Evolutionary conservation across 92 coral and sea anemone genomes (phyloP).

Genomic region (Scolanthus callimorphus): DNA sequence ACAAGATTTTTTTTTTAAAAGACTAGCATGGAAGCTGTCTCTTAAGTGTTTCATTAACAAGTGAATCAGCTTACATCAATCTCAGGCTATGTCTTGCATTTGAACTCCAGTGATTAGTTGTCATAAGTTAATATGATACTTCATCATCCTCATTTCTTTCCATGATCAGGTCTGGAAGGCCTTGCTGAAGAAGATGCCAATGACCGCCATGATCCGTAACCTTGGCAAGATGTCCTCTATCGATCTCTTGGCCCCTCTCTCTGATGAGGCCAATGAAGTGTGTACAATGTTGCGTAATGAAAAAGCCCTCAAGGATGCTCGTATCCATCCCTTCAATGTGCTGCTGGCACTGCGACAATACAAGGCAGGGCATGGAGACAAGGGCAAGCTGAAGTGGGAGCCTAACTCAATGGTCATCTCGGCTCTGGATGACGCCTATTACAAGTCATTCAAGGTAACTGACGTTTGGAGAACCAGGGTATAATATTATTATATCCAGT

Average conservation of each 20-base stretch:
- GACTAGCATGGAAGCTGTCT: too few species aligned
- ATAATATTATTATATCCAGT: too few species aligned
- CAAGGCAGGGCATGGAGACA: slow-evolving; percentile 83
- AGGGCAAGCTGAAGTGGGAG: slow-evolving; percentile 78
- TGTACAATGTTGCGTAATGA: slow-evolving; percentile 36
- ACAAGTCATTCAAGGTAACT: slow-evolving; percentile 83
- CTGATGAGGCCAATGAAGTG: slow-evolving; percentile 60
- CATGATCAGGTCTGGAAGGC: slow-evolving; percentile 94
- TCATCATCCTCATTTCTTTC: not conserved
- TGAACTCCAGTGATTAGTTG: too few species aligned
- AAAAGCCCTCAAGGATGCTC: slow-evolving; percentile 51
- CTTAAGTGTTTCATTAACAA: too few species aligned
- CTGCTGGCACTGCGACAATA: slow-evolving; percentile 82
- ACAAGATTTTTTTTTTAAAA: too few species aligned
- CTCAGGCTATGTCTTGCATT: too few species aligned
- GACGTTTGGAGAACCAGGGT: too few species aligned
- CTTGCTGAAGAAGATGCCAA: slow-evolving; percentile 83
- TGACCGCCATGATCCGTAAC: slow-evolving; percentile 97
- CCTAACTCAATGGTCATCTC: slow-evolving; percentile 57
- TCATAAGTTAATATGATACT: too few species aligned
- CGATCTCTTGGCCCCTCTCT: slow-evolving; percentile 48
- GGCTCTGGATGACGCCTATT: slow-evolving; percentile 88
- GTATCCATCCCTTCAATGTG: slow-evolving; percentile 87
- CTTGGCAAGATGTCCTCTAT: slow-evolving; percentile 92
- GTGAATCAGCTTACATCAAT: too few species aligned